Percentiles rank a stretch among this genome's conserved stretches.
phyloP scores from a whole-genome alignment of 2,797 vertebrate genomes.

The Poliocrania exsul region DNA sequence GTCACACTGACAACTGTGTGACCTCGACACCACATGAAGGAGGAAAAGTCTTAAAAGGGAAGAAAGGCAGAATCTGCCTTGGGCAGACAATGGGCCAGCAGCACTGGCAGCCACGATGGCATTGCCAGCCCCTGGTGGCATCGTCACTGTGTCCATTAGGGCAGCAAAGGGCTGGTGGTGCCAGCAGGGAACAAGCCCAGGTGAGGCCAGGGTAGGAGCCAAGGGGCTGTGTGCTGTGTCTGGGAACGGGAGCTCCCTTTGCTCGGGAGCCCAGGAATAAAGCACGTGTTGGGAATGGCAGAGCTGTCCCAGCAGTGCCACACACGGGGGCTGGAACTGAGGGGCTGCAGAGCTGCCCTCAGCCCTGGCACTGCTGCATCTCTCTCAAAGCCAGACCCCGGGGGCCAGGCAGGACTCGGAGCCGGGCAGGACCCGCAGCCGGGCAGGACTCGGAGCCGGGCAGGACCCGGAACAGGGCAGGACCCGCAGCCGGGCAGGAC shows the following conservation, averaged over 20 bases:
- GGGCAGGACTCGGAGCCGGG: background rate
- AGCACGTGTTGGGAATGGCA: rapidly evolving
- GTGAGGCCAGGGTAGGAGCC: background rate
- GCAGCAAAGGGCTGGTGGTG: background rate
- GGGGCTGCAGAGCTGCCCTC: background rate
- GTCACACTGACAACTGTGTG: background rate
- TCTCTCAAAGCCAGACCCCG: background rate
- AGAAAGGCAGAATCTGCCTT: background rate
- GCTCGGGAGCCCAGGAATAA: background rate
- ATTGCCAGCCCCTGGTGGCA: background rate
- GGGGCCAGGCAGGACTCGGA: background rate
- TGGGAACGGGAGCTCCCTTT: no score
- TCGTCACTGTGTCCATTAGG: rapidly evolving
- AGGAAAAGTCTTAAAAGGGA: background rate
- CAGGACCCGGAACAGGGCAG: no score
- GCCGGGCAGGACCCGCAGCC: background rate
- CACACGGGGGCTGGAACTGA: background rate
- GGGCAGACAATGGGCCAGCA: rapidly evolving
- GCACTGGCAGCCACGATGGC: background rate
- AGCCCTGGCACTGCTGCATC: background rate
- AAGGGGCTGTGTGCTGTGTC: rapidly evolving
- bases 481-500: background rate
- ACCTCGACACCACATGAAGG: rapidly evolving
- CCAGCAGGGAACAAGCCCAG: background rate
- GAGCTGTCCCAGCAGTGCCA: background rate